Base-by-base conservation (phyloP, 2,888 invertebrate genomes). In the Stegana nigrithorax region DNA sequence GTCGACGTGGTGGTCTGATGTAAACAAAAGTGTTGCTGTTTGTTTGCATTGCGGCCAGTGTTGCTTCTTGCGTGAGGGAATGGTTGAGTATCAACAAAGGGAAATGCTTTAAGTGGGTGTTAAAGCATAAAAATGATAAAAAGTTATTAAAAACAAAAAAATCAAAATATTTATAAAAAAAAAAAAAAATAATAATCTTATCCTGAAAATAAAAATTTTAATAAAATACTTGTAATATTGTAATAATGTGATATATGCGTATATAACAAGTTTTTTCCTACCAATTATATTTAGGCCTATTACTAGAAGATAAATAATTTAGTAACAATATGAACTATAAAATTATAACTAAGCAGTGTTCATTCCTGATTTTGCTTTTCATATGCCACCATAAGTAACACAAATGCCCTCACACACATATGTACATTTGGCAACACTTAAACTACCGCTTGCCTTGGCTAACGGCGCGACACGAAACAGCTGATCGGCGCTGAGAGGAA, bases 11-110 rank as follows among this genome's bases (percentile, higher is more conserved):
- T 71, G 69, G 71, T 73, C 73, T 71, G 72, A 69, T 73, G 78
- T 81, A 72, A 78, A 76, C 80, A 73, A 75, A 65, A 64, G 68
- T 63, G 66, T 70, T 63, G 69, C 44, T 68, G 64, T 78, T 75
- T 72, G 75, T 73, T 75, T 75, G 63, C 62, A 60, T 62, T 63
- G 58, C 14, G 45, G n/a, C 50, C 67, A 67, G 80, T 69, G 81
- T 72, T 81, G 81, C 74, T 50, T 25, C 3, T 21, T 32, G 21
- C 32, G 21, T 26, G 21, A 23, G 27, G 39, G 14, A 4, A 4
- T 4, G 1, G 10, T 10, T n/a, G 3, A 14, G 39, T 14, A 17
- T 39, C 17, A 39, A 29, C 17, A 17, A 14, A 17, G 39, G 29
- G 29, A 29, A 7, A 29, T 7, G 29, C 10, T 7, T 29, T 29